Conservation (phyloP, 1,140 invertebrate species). For the Zaprionus kolodkinae region DNA sequence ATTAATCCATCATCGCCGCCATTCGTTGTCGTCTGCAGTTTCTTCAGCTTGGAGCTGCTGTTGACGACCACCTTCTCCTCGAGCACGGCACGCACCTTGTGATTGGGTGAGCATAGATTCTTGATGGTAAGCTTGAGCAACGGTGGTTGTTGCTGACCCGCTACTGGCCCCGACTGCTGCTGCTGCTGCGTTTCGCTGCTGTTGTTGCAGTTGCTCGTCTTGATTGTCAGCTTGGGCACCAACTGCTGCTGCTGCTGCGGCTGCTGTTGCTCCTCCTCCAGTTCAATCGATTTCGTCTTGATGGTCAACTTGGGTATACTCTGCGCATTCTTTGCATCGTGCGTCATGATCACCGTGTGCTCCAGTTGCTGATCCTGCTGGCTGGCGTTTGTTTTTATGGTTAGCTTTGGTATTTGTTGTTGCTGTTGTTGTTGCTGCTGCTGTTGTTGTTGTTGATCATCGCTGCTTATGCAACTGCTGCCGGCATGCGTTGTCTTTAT, state of each 20-base stretch:
- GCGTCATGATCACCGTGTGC: conserved; percentile 78
- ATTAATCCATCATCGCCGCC: conserved; percentile 53
- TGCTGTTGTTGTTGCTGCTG: conserved; percentile 21
- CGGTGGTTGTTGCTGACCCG: conserved; percentile 48
- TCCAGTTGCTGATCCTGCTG: conserved; percentile 43
- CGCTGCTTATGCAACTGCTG: conserved; percentile 56
- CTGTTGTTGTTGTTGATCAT: conserved; percentile 36
- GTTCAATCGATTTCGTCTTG: conserved; percentile 65
- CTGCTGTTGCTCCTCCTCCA: conserved; percentile 44
- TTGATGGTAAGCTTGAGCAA: conserved; percentile 80
- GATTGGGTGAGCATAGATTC: conserved; percentile 77
- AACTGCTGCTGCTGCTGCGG: conserved; percentile 29
- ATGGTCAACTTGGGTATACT: conserved; percentile 77
- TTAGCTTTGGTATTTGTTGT: conserved; percentile 37
- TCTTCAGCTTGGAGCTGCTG: conserved; percentile 44
- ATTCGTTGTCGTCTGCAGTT: conserved; percentile 54
- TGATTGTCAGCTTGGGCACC: conserved; percentile 74
- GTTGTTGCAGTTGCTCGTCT: conserved; percentile 49
- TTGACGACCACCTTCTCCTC: conserved; percentile 59
- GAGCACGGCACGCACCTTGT: conserved; percentile 73
- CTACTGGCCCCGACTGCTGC: background rate
- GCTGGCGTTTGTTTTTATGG: conserved; percentile 6
- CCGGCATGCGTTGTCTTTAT: conserved; percentile 75
- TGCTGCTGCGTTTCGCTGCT: conserved; percentile 18
- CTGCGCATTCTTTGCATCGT: conserved; percentile 68